A percentile compares a stretch with the other conserved stretches of the same genome.
phyloP scores from a whole-genome alignment of 2,888 invertebrate species.

The Andrena bicolor region DNA sequence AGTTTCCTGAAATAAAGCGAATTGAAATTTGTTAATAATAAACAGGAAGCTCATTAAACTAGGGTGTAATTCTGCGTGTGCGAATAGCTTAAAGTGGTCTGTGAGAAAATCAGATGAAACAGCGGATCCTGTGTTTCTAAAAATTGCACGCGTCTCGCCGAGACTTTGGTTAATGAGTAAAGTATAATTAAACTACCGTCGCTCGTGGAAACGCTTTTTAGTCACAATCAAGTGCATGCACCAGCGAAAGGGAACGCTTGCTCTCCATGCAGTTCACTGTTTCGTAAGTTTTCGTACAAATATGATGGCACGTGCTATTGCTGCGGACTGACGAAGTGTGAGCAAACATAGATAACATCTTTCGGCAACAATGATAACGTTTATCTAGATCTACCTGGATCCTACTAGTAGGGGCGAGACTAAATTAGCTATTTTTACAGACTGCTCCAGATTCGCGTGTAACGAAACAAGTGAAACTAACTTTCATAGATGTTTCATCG shows the following conservation, averaged over 20 bases:
- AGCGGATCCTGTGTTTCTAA: not conserved
- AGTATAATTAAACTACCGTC: not conserved
- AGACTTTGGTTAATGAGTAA: not conserved
- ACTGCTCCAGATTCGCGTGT: constrained; percentile 8
- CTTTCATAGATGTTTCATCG: not conserved
- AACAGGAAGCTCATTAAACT: not conserved
- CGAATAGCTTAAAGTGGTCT: not conserved
- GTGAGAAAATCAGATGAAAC: not conserved
- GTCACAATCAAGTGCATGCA: constrained; percentile 31
- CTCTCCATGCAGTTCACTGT: constrained; percentile 26
- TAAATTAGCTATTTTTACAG: not conserved
- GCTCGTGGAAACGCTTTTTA: not conserved
- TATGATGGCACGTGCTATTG: constrained; percentile 48
- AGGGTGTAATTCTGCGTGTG: not conserved
- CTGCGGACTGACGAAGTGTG: constrained; percentile 32
- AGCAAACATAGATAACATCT: constrained; percentile 60
- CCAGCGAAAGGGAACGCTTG: not conserved
- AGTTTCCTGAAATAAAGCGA: not conserved
- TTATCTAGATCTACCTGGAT: constrained; percentile 54
- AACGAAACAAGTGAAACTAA: not conserved
- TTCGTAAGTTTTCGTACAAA: constrained; percentile 28
- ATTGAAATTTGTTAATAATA: constrained; percentile 7
- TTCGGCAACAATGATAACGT: constrained; percentile 58
- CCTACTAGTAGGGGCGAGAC: not conserved
- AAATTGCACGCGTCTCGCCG: not conserved